Conservation (phyloP, 2,797 vertebrate species). For the Linurgus olivaceus region DNA sequence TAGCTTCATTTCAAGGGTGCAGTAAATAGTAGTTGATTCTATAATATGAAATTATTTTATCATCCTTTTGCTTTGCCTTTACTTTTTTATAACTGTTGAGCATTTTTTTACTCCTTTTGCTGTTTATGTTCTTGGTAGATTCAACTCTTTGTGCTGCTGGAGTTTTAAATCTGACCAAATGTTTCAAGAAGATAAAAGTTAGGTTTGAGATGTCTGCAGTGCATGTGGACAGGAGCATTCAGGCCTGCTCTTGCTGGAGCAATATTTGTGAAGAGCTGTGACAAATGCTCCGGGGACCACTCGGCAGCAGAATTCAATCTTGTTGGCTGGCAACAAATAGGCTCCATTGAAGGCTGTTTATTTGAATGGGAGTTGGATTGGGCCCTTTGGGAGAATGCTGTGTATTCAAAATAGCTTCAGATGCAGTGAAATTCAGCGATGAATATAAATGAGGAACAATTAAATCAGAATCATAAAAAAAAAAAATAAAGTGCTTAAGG, state of each 20-base stretch:
- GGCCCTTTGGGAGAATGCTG: conserved; percentile 37
- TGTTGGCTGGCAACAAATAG: conserved; percentile 58
- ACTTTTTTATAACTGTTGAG: not conserved
- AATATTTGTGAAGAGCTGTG: conserved; percentile 54
- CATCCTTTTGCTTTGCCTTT: not conserved
- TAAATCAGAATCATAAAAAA: conserved; percentile 21
- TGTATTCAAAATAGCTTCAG: conserved; percentile 49
- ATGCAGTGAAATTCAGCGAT: conserved; percentile 15
- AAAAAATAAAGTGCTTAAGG: not conserved
- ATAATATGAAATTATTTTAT: not conserved
- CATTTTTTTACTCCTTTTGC: not conserved
- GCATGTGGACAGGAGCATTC: conserved; percentile 12
- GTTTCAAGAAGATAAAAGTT: not conserved
- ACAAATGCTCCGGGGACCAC: conserved; percentile 21
- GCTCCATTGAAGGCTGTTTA: conserved; percentile 58
- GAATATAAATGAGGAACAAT: conserved; percentile 62
- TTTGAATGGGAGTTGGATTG: conserved; percentile 62
- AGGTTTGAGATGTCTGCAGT: not conserved
- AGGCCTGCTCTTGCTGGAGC: conserved; percentile 17
- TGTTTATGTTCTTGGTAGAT: not conserved
- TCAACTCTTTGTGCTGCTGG: not conserved
- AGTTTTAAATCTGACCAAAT: not conserved
- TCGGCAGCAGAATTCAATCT: conserved; percentile 49
- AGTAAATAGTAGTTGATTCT: not conserved
- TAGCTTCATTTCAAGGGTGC: not conserved